Evolutionary conservation across 2,113 vertebrate genomes (phyloP), one percentile per base, ranked within the genome.

Genomic region (Melierax canorus): DNA sequence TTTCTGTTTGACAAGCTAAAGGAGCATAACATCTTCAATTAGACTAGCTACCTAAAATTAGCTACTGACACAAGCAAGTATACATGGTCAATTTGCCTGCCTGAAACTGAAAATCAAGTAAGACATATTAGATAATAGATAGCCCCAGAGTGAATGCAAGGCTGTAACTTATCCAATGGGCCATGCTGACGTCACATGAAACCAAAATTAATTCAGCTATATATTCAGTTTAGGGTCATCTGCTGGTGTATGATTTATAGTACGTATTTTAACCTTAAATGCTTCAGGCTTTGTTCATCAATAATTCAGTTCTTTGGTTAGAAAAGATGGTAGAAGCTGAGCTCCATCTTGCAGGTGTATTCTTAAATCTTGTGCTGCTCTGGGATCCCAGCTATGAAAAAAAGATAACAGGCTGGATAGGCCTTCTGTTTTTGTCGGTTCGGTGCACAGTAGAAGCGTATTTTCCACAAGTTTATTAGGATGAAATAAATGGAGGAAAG

Each of bases 1-100:
- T 97, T 98, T 98, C 95, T 95, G 96, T 97, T 98, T 97, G 97
- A 98, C 94, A 97, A 98, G 94, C 94, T 97, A 98, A 98, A 97
- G 94, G 95, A 97, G 73, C 92, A 96, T 97, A 97, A 96, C 96
- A 95, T 96, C 96, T 97, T 94, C 97, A 98, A 98, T 98, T 98
- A 98, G 82, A 97, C 91, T 95, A 95, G 92, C 84, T 94, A 82
- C 93, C 97, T 97, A 98, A 98, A 98, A 98, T 98, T 98, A 98
- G 94, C 94, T 94, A 96, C 95, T 96, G 96, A 95, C 89, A 97
- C 90, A 98, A 97, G 93, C 90, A 96, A 96, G 73, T 96, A 97
- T 76, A 96, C 94, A 86, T 95, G 95, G 97, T 94, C 97, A 97
- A 97, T 98, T 98, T 97, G 71, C 91, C 43, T 92, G 80, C 45